These are phyloP conservation scores for Brachyrhaphis roseni DNA, from an alignment of 2,797 vertebrate genomes.

Conservation along the genomic window DNA sequence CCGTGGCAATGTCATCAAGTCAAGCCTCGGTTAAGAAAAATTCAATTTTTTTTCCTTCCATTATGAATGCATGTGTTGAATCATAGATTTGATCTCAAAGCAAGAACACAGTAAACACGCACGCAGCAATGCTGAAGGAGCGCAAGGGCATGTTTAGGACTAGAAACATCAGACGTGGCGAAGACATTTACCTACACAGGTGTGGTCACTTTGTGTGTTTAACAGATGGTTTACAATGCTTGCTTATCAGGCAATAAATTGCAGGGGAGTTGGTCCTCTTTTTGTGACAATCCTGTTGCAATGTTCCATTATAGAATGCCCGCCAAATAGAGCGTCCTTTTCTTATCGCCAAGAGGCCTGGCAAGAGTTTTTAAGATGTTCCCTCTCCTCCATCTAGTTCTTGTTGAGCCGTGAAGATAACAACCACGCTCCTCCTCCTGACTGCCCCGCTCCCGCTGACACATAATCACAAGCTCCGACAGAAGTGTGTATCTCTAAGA, in stretches of 20 bases:
- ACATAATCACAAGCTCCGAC: conserved; percentile 63
- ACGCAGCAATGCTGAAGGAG: neutral
- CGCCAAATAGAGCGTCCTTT: conserved; percentile 53
- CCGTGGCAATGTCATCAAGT: conserved; percentile 3
- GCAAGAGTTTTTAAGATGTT: conserved; percentile 64
- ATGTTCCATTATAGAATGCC: conserved; percentile 62
- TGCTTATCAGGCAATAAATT: conserved; percentile 63
- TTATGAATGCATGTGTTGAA: conserved; percentile 9
- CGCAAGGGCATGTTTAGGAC: conserved; percentile 4
- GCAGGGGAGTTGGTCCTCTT: conserved; percentile 50
- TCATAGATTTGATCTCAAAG: conserved; percentile 10
- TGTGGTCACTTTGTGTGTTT: conserved; percentile 48
- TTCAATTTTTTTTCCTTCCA: neutral
- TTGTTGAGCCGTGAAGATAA: conserved; percentile 70
- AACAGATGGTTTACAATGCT: conserved; percentile 63
- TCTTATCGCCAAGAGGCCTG: conserved; percentile 64
- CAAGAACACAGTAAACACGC: neutral
- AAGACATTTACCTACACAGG: conserved; percentile 33
- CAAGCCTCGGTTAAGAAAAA: neutral
- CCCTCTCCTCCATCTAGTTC: conserved; percentile 59
- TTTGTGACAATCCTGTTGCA: conserved; percentile 57
- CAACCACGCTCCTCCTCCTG: conserved; percentile 25
- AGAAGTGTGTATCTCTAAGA: conserved; percentile 70
- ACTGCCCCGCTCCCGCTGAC: conserved; percentile 48
- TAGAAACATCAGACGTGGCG: neutral